phyloP scores from a whole-genome alignment of 2,113 vertebrate genomes.

The Myanophis thanlyinensis region DNA sequence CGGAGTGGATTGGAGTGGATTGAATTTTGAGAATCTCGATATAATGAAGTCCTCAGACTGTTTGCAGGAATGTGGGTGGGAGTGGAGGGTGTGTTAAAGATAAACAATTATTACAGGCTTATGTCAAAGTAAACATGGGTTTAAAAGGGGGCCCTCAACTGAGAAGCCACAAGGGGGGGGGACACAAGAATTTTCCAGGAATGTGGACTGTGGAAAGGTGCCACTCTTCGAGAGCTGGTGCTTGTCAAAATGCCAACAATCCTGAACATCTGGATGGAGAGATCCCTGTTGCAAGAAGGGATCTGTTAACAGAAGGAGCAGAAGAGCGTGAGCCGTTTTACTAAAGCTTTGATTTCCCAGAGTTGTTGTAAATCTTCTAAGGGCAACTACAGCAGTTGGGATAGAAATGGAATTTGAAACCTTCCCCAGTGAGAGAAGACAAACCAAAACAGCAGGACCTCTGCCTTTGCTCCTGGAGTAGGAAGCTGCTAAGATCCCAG shows the following conservation, averaged over 20 bases:
- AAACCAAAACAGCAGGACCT: not conserved
- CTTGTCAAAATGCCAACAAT: not conserved
- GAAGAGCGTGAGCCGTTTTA: not conserved
- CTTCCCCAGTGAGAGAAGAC: not conserved
- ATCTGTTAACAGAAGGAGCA: constrained; percentile 27
- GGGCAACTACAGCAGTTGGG: constrained; percentile 1
- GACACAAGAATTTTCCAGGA: constrained; percentile 34
- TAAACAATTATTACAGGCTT: constrained; percentile 21
- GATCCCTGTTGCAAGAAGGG: not conserved
- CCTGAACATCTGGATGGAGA: not conserved
- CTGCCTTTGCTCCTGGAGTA: not conserved
- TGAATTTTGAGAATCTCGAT: constrained; percentile 5
- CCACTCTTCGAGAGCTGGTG: not conserved
- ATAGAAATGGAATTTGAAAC: constrained; percentile 19
- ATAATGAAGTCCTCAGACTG: not conserved
- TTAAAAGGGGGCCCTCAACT: constrained; percentile 4
- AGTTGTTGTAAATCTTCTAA: not conserved
- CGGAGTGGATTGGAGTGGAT: not conserved
- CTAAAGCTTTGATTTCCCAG: not conserved
- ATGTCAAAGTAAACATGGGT: constrained; percentile 3
- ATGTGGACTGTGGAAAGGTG: not conserved
- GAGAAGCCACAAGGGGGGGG: constrained; percentile 1
- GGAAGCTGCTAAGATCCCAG: rapidly evolving
- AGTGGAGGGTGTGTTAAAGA: not conserved
- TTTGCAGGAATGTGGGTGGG: constrained; percentile 29